phyloP scores from a whole-genome alignment of 2,113 vertebrate genomes.

The Myotis yumanensis region DNA sequence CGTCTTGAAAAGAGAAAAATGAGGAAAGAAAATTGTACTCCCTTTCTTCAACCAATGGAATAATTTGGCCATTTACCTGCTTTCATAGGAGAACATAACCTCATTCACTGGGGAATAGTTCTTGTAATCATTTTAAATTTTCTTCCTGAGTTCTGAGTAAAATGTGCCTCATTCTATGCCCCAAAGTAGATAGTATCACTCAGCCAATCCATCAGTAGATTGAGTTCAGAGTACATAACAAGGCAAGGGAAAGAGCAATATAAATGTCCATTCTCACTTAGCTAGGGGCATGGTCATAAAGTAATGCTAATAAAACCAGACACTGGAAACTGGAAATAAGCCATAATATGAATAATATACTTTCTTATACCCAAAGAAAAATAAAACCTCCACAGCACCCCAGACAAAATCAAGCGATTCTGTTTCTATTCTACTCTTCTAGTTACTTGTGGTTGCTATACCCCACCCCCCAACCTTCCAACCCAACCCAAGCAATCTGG shows the following conservation, averaged over 20 bases:
- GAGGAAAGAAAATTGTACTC: background rate
- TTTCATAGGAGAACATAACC: background rate
- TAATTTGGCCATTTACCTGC: background rate
- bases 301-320: constrained; percentile 3
- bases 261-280: background rate
- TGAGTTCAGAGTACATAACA: background rate
- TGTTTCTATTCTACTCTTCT: background rate
- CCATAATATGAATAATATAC: background rate
- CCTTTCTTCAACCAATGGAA: background rate
- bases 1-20: background rate
- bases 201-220: background rate
- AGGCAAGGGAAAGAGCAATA: background rate
- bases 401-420: background rate
- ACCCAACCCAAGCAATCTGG: background rate
- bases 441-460: background rate
- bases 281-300: background rate
- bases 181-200: background rate
- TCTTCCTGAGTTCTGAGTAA: background rate
- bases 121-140: background rate
- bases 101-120: background rate
- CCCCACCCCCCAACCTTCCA: too few species aligned
- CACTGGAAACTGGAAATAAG: background rate
- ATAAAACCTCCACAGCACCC: background rate
- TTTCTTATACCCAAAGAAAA: background rate
- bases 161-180: background rate